Conservation (phyloP, 2,888 invertebrate genomes). For the Tenthredo notha region DNA sequence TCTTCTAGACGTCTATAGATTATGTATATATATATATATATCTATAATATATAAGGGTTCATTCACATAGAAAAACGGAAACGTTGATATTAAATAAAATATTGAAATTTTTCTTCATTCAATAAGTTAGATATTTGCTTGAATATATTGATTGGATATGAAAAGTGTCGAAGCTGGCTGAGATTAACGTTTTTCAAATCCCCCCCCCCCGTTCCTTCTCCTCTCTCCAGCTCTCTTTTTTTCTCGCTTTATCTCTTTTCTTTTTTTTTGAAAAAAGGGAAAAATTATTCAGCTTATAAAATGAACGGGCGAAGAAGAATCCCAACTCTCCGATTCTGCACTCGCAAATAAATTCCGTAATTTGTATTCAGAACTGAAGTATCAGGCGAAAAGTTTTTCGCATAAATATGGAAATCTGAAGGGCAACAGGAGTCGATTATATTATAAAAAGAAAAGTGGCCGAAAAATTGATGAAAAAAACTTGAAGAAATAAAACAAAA, state of each 20-base stretch:
- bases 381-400: conserved; percentile 6
- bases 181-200: neutral
- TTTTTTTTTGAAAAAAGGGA: neutral
- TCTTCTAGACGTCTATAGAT: neutral
- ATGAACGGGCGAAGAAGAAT: conserved; percentile 6
- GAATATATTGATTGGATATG: neutral
- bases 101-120: neutral
- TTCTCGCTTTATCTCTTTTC: neutral
- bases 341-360: conserved; percentile 13
- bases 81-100: neutral
- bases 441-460: neutral
- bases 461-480: conserved; percentile 25
- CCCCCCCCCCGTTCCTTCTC: no score
- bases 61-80: neutral
- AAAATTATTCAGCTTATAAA: conserved; percentile 14
- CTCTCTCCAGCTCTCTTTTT: no score
- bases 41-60: neutral
- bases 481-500: neutral
- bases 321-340: neutral
- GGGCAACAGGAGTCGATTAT: conserved; percentile 32
- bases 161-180: neutral
- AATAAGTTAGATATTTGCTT: neutral
- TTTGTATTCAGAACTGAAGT: conserved; percentile 51
- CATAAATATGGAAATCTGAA: conserved; percentile 47
- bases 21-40: neutral